Base-by-base conservation (phyloP, 2,797 vertebrate genomes). In the Pseudochirops corinnae region DNA sequence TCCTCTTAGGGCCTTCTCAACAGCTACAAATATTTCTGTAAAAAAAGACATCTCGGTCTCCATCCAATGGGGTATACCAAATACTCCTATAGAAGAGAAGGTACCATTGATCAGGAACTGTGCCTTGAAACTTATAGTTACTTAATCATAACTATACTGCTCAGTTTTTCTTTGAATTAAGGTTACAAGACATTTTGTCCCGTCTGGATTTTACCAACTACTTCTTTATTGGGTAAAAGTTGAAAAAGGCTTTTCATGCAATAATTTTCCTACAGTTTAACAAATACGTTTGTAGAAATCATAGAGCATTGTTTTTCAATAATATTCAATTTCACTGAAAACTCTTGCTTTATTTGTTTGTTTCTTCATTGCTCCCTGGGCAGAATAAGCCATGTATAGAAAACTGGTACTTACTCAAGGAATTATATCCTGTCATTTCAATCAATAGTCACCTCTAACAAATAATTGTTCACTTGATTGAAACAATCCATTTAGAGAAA, bases 401-500 rank as follows among this genome's bases (percentile, higher is more conserved):
- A 87, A 96, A 53, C 24, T 57, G 67, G 92, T 97, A 33, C 39
- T 93, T 95, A 94, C 94, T 4, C 94, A 50, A 97, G 93, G 56
- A 96, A 56, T 95, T 91, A 92, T 94, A 62, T 95, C 56, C 93
- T 95, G 95, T 56, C 94, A 92, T 7, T 56, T 94, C 55, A 92
- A 55, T 92, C 92, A 94, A 57, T 74, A 95, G 94, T 95, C 93
- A 96, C 53, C 91, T 96, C 55, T 94, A 95, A 95, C 29, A 93
- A 50, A 95, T n/a, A 94, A 53, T 87, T 82, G 46, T 94, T 95
- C 92, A 91, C 94, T 92, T 96, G 90, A 33, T 67, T 91, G 46
- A 74, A 95, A 94, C 87, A 94, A 93, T 92, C 90, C 90, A 93
- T 92, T 95, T 95, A 94, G 33, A 96, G 90, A 90, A 91, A 96